Evolutionary conservation across 2,797 vertebrate species (phyloP).

Genomic region (Lycodopsis pacificus): DNA sequence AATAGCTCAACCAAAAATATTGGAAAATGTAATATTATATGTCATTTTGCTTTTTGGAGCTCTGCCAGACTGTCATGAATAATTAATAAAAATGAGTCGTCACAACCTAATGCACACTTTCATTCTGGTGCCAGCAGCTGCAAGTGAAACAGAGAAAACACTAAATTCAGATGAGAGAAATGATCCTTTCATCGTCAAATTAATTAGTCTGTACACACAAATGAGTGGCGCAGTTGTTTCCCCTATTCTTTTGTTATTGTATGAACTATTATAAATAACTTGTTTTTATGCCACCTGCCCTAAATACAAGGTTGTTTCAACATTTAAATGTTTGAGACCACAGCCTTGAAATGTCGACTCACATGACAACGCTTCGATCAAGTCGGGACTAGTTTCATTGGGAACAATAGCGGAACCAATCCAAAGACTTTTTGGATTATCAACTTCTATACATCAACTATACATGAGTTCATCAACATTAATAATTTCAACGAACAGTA

Average conservation of each 20-base stretch:
- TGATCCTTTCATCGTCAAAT: background rate
- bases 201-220: background rate
- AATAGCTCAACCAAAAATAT: background rate
- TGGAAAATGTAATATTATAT: background rate
- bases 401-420: too few relatives aligned
- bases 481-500: background rate
- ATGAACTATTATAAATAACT: background rate
- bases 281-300: background rate
- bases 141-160: background rate
- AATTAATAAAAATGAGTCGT: background rate
- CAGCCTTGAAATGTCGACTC: background rate
- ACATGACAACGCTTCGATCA: too few relatives aligned
- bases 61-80: slow-evolving; percentile 12
- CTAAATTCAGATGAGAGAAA: slow-evolving; percentile 1
- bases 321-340: background rate
- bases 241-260: background rate
- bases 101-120: background rate
- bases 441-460: background rate
- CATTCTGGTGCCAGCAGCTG: background rate
- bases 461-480: too few relatives aligned
- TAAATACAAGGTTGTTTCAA: background rate
- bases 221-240: background rate
- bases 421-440: background rate
- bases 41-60: background rate
- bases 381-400: too few relatives aligned